Conservation (phyloP, 1,140 invertebrate species). For the Holcopasites calliopsidis region DNA sequence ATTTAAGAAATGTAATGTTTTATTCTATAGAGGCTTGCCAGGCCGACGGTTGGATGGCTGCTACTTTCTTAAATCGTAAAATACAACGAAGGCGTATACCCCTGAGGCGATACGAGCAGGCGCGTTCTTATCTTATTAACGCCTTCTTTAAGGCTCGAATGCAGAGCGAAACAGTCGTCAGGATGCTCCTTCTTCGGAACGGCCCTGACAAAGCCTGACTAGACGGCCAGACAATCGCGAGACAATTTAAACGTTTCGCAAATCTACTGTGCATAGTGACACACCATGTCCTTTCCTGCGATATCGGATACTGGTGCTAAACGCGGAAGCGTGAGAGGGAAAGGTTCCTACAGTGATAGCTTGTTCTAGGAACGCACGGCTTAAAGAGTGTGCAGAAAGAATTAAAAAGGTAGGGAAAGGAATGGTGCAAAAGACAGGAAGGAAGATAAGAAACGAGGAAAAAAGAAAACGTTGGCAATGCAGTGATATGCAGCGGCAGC, state of each 20-base stretch:
- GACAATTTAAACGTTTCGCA: slow-evolving; percentile 11
- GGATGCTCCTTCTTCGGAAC: slow-evolving; percentile 49
- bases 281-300: too few relatives aligned
- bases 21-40: background rate
- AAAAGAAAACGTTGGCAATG: slow-evolving; percentile 55
- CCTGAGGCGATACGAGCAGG: background rate
- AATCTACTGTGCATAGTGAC: background rate
- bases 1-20: background rate
- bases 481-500: slow-evolving; percentile 62
- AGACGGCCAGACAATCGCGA: slow-evolving; percentile 26
- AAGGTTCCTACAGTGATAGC: too few relatives aligned
- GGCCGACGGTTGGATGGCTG: background rate
- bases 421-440: background rate
- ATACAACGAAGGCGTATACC: background rate
- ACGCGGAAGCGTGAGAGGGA: too few relatives aligned
- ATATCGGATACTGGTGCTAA: background rate
- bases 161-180: slow-evolving; percentile 25
- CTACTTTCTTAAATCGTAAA: background rate
- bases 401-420: background rate
- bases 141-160: slow-evolving; percentile 20
- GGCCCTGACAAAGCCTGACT: slow-evolving; percentile 45
- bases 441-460: background rate
- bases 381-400: background rate
- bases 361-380: background rate
- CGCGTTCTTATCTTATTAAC: slow-evolving; percentile 45